phyloP scores from a whole-genome alignment of 92 coral and sea anemone genomes.

The Zoanthus sociatus region DNA sequence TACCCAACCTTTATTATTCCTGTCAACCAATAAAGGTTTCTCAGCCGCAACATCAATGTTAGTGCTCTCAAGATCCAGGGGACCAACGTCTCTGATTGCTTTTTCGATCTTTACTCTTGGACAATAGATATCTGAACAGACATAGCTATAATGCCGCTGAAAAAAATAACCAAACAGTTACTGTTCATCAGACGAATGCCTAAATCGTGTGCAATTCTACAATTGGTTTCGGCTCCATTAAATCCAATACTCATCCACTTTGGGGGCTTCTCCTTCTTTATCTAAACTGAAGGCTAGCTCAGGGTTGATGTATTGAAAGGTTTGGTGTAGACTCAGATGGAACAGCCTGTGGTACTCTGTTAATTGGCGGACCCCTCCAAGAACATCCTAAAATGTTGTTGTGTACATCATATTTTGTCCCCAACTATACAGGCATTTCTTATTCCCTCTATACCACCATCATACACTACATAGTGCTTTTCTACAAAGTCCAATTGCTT shows the following conservation, averaged over 20 bases:
- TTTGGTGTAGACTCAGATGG: conserved; percentile 48
- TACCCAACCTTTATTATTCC: conserved; percentile 48
- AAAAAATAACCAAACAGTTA: too few relatives aligned
- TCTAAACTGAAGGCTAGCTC: conserved; percentile 32
- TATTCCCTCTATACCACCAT: conserved; percentile 48
- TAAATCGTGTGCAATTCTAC: too few relatives aligned
- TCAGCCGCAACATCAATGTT: conserved; percentile 28
- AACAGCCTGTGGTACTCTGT: conserved; percentile 62
- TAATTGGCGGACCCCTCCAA: conserved; percentile 62
- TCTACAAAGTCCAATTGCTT: conserved; percentile 15
- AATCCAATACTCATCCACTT: conserved; percentile 50
- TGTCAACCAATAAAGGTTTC: conserved; percentile 12
- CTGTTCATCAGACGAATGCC: too few relatives aligned
- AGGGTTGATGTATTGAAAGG: conserved; percentile 59
- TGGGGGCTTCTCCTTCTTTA: conserved; percentile 44
- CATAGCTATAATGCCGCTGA: too few relatives aligned
- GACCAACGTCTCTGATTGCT: conserved; percentile 9
- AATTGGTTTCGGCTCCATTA: too few relatives aligned
- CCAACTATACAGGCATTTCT: conserved; percentile 62
- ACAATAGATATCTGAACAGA: background rate
- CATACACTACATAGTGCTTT: conserved; percentile 16
- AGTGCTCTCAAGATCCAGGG: background rate
- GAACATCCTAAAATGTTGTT: conserved; percentile 51
- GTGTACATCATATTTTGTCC: conserved; percentile 58
- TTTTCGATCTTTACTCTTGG: conserved; percentile 28